A percentile compares a stretch with the other conserved stretches of the same genome.
Evolutionary conservation across 2,113 vertebrate genomes (phyloP).

Genomic region (Oryzias woworae): DNA sequence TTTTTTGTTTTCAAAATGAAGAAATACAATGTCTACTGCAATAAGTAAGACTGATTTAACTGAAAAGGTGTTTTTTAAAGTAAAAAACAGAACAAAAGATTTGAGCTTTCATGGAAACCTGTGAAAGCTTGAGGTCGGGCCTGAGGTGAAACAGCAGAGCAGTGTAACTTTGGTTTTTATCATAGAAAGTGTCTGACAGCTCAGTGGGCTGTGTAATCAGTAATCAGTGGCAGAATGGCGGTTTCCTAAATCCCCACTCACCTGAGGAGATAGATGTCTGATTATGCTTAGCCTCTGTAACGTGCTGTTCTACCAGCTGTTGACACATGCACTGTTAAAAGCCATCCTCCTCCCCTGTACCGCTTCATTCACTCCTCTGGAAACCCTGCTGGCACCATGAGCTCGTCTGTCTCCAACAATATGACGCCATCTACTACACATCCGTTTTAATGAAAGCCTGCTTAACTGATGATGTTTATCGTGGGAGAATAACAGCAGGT

Average conservation of each 20-base stretch:
- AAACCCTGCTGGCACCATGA: slow-evolving; percentile 23
- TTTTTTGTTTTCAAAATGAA: too few relatives aligned
- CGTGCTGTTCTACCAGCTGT: slow-evolving; percentile 62
- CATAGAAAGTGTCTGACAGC: slow-evolving; percentile 45
- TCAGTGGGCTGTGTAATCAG: slow-evolving; percentile 55
- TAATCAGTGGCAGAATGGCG: slow-evolving; percentile 44
- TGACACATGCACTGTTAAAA: slow-evolving; percentile 45
- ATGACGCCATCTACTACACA: slow-evolving; percentile 55
- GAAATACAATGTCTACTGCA: too few relatives aligned
- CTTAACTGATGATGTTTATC: slow-evolving; percentile 63
- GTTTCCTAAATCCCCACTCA: slow-evolving; percentile 46
- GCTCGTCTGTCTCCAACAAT: slow-evolving; percentile 23
- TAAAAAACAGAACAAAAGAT: too few relatives aligned
- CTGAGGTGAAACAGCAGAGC: slow-evolving; percentile 30
- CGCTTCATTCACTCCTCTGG: slow-evolving; percentile 11
- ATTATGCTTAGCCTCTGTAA: slow-evolving; percentile 54
- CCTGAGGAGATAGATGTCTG: slow-evolving; percentile 63
- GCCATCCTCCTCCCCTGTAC: slow-evolving; percentile 39
- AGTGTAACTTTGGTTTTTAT: slow-evolving; percentile 33
- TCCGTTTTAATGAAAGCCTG: slow-evolving; percentile 54
- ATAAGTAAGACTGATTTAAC: too few relatives aligned
- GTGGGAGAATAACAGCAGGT: slow-evolving; percentile 28
- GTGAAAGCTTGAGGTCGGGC: slow-evolving; percentile 15
- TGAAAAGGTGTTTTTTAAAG: too few relatives aligned
- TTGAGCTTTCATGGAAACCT: slow-evolving; percentile 1